Evolutionary conservation across 2,888 invertebrate genomes (phyloP).

Genomic region (Epistrophe eligans): DNA sequence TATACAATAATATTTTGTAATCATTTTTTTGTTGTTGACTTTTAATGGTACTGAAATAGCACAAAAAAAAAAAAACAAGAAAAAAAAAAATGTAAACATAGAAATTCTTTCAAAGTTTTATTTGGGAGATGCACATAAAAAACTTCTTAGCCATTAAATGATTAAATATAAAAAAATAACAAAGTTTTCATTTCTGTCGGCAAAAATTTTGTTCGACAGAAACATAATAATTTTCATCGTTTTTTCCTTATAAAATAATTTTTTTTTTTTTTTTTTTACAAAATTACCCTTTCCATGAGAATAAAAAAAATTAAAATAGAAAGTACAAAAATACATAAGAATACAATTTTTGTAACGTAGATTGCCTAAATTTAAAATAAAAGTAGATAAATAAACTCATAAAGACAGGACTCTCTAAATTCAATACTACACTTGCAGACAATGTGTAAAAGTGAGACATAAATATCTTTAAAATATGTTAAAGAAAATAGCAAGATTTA

Average conservation of each 20-base stretch:
- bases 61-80: slow-evolving; percentile 45
- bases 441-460: slow-evolving; percentile 83
- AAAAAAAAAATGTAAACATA: slow-evolving; percentile 26
- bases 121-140: slow-evolving; percentile 63
- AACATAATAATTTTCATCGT: slow-evolving; percentile 50
- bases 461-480: slow-evolving; percentile 41
- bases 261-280: slow-evolving; percentile 45
- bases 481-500: slow-evolving; percentile 39
- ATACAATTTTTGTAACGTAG: slow-evolving; percentile 58
- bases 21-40: slow-evolving; percentile 85
- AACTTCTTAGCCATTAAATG: slow-evolving; percentile 68
- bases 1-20: slow-evolving; percentile 82
- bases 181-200: slow-evolving; percentile 59
- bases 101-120: slow-evolving; percentile 81
- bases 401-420: slow-evolving; percentile 59
- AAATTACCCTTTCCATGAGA: slow-evolving; percentile 65
- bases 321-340: slow-evolving; percentile 68
- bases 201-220: slow-evolving; percentile 47
- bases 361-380: slow-evolving; percentile 43
- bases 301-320: slow-evolving; percentile 42
- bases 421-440: slow-evolving; percentile 84
- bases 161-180: slow-evolving; percentile 33
- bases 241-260: slow-evolving; percentile 37
- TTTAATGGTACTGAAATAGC: slow-evolving; percentile 83
- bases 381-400: slow-evolving; percentile 48